phyloP scores from a whole-genome alignment of 2,797 vertebrate genomes.

The Tragopan temminckii region DNA sequence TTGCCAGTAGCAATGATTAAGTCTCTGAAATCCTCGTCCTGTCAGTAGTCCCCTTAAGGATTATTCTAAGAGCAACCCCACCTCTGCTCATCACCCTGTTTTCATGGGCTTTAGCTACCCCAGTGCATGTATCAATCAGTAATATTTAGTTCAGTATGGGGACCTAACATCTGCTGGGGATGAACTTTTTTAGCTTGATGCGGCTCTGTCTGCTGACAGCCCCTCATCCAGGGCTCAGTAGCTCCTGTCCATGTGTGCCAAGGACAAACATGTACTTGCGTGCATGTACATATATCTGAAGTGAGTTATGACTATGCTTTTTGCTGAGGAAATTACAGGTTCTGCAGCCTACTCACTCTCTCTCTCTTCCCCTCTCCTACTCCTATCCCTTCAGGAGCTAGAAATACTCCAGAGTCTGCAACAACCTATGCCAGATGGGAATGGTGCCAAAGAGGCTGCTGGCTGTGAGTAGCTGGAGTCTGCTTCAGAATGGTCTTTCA shows the following conservation, averaged over 20 bases:
- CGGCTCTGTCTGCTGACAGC: background rate
- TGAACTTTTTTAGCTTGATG: background rate
- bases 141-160: background rate
- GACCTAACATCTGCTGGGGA: background rate
- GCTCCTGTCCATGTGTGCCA: background rate
- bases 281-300: background rate
- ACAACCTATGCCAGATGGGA: constrained; percentile 42
- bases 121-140: background rate
- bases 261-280: background rate
- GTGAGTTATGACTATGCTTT: background rate
- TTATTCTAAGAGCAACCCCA: background rate
- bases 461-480: constrained; percentile 26
- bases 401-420: constrained; percentile 50
- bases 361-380: background rate
- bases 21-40: background rate
- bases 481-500: constrained; percentile 39
- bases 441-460: constrained; percentile 40
- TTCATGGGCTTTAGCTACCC: background rate
- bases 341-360: background rate
- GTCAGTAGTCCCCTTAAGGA: background rate
- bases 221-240: background rate
- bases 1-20: background rate
- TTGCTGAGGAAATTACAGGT: constrained; percentile 20
- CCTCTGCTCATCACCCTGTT: background rate
- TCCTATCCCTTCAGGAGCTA: constrained; percentile 16